Evolutionary conservation across 2,888 invertebrate genomes (phyloP).

Genomic region (Ctenicera cuprea): DNA sequence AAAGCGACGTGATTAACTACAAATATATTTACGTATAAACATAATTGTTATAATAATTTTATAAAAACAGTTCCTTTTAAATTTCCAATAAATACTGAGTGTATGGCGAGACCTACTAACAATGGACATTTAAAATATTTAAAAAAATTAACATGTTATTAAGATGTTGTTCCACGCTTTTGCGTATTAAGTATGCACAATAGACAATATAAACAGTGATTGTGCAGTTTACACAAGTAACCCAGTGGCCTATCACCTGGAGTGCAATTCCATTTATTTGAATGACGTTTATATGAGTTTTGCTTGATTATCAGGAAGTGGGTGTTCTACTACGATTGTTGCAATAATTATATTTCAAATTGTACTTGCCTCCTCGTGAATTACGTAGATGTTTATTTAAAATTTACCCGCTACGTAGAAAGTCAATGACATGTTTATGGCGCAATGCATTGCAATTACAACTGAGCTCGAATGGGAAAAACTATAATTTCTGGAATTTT

Average conservation of each 20-base stretch:
- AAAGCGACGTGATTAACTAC: too few relatives aligned
- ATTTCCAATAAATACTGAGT: too few relatives aligned
- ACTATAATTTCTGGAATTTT: constrained; percentile 4
- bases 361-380: constrained; percentile 18
- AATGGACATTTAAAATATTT: too few relatives aligned
- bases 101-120: too few relatives aligned
- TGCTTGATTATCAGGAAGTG: constrained; percentile 60
- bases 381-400: constrained; percentile 7
- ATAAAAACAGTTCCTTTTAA: too few relatives aligned
- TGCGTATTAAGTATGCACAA: not conserved
- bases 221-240: constrained; percentile 59
- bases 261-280: constrained; percentile 64
- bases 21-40: too few relatives aligned
- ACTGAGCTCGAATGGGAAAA: not conserved
- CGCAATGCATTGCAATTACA: constrained; percentile 6
- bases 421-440: constrained; percentile 18
- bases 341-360: constrained; percentile 28
- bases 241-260: constrained; percentile 69
- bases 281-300: constrained; percentile 61
- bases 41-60: too few relatives aligned
- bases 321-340: constrained; percentile 57
- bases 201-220: constrained; percentile 11
- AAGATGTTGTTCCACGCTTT: not conserved
- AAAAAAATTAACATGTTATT: too few relatives aligned
- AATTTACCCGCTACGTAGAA: not conserved